Evolutionary conservation across 1,140 invertebrate genomes (phyloP), one percentile per base, ranked within the genome.

Genomic region (Drosophila bipectinata): DNA sequence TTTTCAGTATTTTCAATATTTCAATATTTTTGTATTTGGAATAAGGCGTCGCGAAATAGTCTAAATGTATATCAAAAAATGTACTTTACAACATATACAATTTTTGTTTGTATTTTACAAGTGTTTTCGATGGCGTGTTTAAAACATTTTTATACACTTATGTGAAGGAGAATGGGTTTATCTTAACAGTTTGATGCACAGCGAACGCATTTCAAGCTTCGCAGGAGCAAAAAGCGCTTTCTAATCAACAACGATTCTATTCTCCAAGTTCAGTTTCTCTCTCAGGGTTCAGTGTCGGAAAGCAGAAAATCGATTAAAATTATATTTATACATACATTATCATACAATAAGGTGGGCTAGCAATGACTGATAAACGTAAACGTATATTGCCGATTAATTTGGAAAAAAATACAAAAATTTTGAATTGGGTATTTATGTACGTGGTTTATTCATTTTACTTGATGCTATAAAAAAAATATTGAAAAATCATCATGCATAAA

Each of bases 1-100:
- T 49, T 59, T 49, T 58, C 56, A 58, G 12, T 58, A 47, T 66
- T 63, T 60, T 66, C 39, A 61, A 37, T 61, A 71, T 58, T 55
- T 72, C 34, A 47, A 41, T 62, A 54, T 51, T 34, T 51, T 77
- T 37, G 41, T 71, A 57, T 63, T 72, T 82, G 55, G 64, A 75
- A 78, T 84, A 85, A 85, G 81, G 82, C 82, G 74, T 81, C 78
- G 61, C 66, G 77, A 81, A 78, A 69, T 78, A 75, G 76, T 74
- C 73, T 74, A 81, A 85, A 85, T 68, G 49, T 73, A 49, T 77
- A 77, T 77, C 68, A 72, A 77, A 73, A 68, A 87, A 85, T 87
- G 63, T 87, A 85, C 71, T 85, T 58, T 85, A 85, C 82, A 84
- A 79, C 77, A 81, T 69, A 74, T 79, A 76, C 59, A 75, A 63